Conservation (phyloP, 2,797 vertebrate species). For the Arrhamphus sclerolepis region DNA sequence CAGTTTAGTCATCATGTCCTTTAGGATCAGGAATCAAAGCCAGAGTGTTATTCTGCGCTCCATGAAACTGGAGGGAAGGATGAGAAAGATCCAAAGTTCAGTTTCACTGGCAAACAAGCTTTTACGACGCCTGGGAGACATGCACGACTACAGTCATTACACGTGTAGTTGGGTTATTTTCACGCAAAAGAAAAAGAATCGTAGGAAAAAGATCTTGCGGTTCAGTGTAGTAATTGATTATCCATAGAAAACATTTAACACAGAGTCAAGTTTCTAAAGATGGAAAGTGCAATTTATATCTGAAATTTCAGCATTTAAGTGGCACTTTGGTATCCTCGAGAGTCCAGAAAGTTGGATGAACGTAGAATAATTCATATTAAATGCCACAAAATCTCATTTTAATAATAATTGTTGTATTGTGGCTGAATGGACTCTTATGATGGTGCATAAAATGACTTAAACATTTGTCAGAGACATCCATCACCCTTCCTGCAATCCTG, state of each 20-base stretch:
- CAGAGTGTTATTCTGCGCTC: too few relatives aligned
- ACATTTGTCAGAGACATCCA: background rate
- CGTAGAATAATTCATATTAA: too few relatives aligned
- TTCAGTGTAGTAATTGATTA: too few relatives aligned
- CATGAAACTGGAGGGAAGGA: background rate
- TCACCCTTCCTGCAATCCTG: background rate
- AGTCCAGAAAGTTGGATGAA: too few relatives aligned
- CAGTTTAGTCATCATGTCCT: too few relatives aligned
- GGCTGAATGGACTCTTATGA: constrained; percentile 1
- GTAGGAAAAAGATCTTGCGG: constrained; percentile 1
- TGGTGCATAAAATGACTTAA: background rate
- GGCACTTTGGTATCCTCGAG: background rate
- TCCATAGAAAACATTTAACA: constrained; percentile 12
- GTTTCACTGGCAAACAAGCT: background rate
- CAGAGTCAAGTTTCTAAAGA: constrained; percentile 2
- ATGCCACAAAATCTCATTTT: background rate
- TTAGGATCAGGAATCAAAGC: too few relatives aligned
- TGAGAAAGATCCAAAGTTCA: background rate
- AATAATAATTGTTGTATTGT: constrained; percentile 5
- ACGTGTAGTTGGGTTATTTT: background rate
- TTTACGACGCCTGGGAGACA: background rate
- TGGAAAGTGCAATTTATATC: constrained; percentile 4
- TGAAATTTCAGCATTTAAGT: constrained; percentile 13
- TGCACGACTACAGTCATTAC: background rate
- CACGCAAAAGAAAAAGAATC: background rate